Percentiles rank a stretch among this genome's conserved stretches.
phyloP scores from a whole-genome alignment of 2,113 vertebrate species.

The Lophotis ruficrista region DNA sequence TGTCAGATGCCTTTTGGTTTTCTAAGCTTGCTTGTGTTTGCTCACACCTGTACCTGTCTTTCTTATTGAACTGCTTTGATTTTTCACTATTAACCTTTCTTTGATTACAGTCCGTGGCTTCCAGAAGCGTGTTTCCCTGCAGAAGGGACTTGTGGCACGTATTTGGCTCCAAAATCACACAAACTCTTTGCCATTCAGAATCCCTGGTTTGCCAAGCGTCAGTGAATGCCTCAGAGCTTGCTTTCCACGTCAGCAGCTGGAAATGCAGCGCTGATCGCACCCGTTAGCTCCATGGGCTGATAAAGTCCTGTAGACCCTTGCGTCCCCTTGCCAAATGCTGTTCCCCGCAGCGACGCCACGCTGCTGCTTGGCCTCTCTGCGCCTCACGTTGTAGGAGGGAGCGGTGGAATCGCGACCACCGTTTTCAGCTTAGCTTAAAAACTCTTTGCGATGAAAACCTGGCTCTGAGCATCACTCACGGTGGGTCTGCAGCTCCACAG shows the following conservation, averaged over 20 bases:
- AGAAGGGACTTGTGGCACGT: neutral
- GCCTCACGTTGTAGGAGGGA: neutral
- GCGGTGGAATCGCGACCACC: neutral
- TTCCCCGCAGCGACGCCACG: neutral
- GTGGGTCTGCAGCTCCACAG: neutral
- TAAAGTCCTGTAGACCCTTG: neutral
- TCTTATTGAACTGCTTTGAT: neutral
- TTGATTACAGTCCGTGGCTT: conserved; percentile 32
- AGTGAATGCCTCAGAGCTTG: rapidly evolving
- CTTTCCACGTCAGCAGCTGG: neutral
- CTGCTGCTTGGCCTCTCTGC: neutral
- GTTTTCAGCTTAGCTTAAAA: neutral
- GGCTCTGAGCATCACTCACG: neutral
- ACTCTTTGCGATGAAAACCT: neutral
- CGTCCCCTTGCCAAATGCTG: neutral
- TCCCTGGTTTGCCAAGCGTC: neutral
- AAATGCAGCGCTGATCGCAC: neutral
- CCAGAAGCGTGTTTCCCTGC: neutral
- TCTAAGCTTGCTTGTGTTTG: neutral
- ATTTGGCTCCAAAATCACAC: neutral
- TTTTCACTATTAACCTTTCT: conserved; percentile 39
- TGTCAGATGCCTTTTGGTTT: neutral
- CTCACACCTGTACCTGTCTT: conserved; percentile 3
- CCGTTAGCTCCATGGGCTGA: neutral
- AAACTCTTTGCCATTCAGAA: neutral